These are phyloP conservation scores for Hypsopygia costalis DNA, from an alignment of 2,888 invertebrate genomes.

Conservation along the genomic window DNA sequence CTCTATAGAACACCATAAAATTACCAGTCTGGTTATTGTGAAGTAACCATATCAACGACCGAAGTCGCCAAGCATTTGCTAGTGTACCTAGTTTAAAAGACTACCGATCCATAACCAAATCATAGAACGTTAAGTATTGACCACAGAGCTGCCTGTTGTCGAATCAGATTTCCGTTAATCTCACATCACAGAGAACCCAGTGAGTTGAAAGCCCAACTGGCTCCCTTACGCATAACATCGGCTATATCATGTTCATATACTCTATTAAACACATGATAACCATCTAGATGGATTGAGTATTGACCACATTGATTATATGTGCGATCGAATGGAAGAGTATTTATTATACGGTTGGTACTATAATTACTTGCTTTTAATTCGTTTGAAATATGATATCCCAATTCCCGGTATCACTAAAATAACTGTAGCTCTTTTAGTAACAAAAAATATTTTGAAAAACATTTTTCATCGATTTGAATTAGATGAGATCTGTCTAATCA, in stretches of 20 bases:
- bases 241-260: slow-evolving; percentile 62
- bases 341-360: slow-evolving; percentile 12
- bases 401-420: not conserved
- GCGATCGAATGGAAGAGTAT: slow-evolving; percentile 19
- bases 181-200: slow-evolving; percentile 36
- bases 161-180: slow-evolving; percentile 29
- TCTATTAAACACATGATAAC: slow-evolving; percentile 55
- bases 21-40: no score
- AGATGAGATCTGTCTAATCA: no score
- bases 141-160: slow-evolving; percentile 32
- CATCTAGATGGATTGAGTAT: slow-evolving; percentile 36
- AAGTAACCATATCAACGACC: no score
- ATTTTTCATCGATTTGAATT: no score
- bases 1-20: no score
- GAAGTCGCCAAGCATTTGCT: no score
- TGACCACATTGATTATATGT: slow-evolving; percentile 16
- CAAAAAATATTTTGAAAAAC: no score
- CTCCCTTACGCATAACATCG: slow-evolving; percentile 38
- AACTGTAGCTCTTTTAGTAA: not conserved
- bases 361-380: slow-evolving; percentile 9
- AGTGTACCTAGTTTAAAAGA: no score
- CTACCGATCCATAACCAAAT: not conserved
- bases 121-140: slow-evolving; percentile 15
- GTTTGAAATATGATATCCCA: slow-evolving; percentile 1
- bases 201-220: slow-evolving; percentile 45